phyloP scores from a whole-genome alignment of 2,888 invertebrate genomes.

The Crossocerus cetratus region DNA sequence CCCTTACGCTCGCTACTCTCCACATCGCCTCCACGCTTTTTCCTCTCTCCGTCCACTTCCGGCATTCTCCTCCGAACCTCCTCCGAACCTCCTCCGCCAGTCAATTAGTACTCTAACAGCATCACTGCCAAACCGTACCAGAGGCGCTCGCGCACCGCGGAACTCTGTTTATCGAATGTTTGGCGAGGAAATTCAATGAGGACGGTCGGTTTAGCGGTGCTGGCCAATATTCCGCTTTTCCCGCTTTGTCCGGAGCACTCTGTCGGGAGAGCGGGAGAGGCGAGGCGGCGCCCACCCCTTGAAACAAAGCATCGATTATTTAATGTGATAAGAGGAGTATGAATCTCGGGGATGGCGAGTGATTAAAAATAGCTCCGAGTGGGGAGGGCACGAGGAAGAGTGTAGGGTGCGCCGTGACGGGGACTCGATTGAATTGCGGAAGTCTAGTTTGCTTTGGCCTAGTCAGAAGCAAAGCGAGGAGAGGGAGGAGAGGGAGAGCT shows the following conservation, averaged over 20 bases:
- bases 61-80: neutral
- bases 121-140: no score
- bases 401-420: neutral
- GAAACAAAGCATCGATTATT: slow-evolving; percentile 22
- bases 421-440: no score
- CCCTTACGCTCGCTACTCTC: slow-evolving; percentile 36
- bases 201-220: neutral
- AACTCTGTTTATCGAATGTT: neutral
- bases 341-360: neutral
- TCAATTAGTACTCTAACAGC: no score
- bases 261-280: no score
- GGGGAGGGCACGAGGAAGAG: neutral
- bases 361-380: neutral
- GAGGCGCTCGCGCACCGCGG: no score
- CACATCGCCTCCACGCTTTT: slow-evolving; percentile 16
- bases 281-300: neutral
- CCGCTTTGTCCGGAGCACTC: slow-evolving; percentile 7
- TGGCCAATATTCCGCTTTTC: slow-evolving; percentile 4
- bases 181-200: neutral
- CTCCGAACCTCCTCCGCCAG: no score
- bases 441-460: neutral
- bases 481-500: no score
- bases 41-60: neutral
- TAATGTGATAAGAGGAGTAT: slow-evolving; percentile 9
- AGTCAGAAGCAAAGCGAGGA: no score